These are phyloP conservation scores for Corythoichthys intestinalis DNA, from an alignment of 2,113 vertebrate species.

Conservation along the genomic window DNA sequence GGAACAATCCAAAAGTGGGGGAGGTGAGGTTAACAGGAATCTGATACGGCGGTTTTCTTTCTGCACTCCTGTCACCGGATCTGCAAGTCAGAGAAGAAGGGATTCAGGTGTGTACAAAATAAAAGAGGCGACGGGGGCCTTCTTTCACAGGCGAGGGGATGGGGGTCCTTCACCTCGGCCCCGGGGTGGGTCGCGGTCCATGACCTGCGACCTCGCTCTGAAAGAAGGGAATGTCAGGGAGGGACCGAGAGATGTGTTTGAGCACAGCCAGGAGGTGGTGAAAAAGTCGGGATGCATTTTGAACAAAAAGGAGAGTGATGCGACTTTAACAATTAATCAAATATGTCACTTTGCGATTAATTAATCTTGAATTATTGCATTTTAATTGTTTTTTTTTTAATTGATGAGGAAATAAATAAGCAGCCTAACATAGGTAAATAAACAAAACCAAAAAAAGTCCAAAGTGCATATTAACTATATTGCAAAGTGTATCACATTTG, in stretches of 20 bases:
- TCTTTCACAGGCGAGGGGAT: constrained; percentile 6
- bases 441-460: too few relatives aligned
- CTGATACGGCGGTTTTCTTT: constrained; percentile 51
- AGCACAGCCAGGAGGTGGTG: constrained; percentile 58
- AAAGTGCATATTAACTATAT: too few relatives aligned
- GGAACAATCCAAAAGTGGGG: constrained; percentile 20
- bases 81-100: constrained; percentile 33
- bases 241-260: constrained; percentile 63
- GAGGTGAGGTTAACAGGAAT: constrained; percentile 23
- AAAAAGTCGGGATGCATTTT: background rate
- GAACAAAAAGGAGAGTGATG: background rate
- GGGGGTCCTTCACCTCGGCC: constrained; percentile 50
- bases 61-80: constrained; percentile 57
- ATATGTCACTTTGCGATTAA: too few relatives aligned
- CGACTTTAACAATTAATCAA: too few relatives aligned
- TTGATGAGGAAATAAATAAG: too few relatives aligned
- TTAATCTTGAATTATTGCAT: too few relatives aligned
- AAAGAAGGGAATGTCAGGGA: constrained; percentile 72
- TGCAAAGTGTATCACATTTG: too few relatives aligned
- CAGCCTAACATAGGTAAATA: too few relatives aligned
- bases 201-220: constrained; percentile 66
- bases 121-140: constrained; percentile 45
- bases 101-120: constrained; percentile 77
- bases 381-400: too few relatives aligned
- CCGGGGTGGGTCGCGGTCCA: constrained; percentile 65